These are phyloP conservation scores for Indicator maculatus DNA, from an alignment of 2,113 vertebrate species.

Conservation along the genomic window DNA sequence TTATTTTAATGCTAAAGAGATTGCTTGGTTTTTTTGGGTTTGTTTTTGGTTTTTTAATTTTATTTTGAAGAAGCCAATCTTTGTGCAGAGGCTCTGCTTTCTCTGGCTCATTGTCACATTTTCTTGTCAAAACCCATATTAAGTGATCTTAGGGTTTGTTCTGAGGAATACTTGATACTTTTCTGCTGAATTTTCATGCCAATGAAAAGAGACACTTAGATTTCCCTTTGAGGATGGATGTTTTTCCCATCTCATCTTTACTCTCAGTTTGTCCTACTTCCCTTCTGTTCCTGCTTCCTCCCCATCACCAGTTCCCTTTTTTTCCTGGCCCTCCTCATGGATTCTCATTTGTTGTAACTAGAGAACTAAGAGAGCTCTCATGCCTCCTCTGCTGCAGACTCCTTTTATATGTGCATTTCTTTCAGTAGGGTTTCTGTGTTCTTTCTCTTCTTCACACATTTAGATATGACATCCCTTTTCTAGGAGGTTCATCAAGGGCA, in stretches of 20 bases:
- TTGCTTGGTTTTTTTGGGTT: too few relatives aligned
- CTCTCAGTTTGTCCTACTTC: background rate
- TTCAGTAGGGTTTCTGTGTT: background rate
- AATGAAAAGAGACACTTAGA: background rate
- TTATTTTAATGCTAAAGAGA: background rate
- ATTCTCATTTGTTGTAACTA: background rate
- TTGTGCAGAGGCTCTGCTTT: background rate
- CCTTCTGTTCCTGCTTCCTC: background rate
- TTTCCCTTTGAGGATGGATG: background rate
- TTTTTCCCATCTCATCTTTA: background rate
- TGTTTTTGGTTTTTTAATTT: background rate
- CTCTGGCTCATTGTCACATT: background rate
- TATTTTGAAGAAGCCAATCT: background rate
- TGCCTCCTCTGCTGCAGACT: background rate
- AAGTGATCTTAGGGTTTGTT: background rate
- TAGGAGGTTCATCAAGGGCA: background rate
- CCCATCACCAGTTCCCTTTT: background rate
- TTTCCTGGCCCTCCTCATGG: background rate
- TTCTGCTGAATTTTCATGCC: background rate
- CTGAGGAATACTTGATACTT: background rate
- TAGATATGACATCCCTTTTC: background rate
- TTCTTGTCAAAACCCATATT: fast-evolving
- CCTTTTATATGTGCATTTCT: background rate
- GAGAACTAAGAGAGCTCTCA: background rate
- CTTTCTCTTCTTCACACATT: background rate